Percentiles rank a stretch among this genome's conserved stretches.
Conservation (phyloP, 2,888 invertebrate species). For the Pyrochroa serraticornis region DNA sequence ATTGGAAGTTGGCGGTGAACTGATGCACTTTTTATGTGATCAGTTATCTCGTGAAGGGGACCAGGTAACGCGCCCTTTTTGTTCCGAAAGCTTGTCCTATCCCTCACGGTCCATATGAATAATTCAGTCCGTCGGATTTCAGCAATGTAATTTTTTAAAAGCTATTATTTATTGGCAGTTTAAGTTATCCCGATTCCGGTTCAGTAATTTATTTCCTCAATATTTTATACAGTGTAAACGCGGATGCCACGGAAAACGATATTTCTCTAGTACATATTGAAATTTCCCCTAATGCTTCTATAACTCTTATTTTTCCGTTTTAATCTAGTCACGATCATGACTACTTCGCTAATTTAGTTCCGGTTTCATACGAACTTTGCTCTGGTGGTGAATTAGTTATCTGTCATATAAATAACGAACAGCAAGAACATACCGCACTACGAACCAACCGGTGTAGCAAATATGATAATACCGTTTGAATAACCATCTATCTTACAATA, state of each 20-base stretch:
- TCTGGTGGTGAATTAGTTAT: too few relatives aligned
- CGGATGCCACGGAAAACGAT: conserved; percentile 49
- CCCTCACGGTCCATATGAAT: conserved; percentile 38
- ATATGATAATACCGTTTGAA: too few relatives aligned
- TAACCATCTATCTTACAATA: too few relatives aligned
- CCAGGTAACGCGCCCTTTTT: too few relatives aligned
- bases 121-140: conserved; percentile 43
- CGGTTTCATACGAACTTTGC: too few relatives aligned
- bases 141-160: conserved; percentile 48
- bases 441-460: too few relatives aligned
- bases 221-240: conserved; percentile 55
- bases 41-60: too few relatives aligned
- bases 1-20: too few relatives aligned
- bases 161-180: conserved; percentile 54
- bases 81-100: conserved; percentile 10
- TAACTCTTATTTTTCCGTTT: conserved; percentile 45
- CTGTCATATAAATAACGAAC: too few relatives aligned
- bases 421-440: too few relatives aligned
- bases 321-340: conserved; percentile 8
- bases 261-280: conserved; percentile 55
- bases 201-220: conserved; percentile 51
- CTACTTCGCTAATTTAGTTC: too few relatives aligned
- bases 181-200: conserved; percentile 49
- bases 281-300: conserved; percentile 53
- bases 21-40: too few relatives aligned